Conservation (phyloP, 2,888 invertebrate species). For the Scaptomyza caliginosa region DNA sequence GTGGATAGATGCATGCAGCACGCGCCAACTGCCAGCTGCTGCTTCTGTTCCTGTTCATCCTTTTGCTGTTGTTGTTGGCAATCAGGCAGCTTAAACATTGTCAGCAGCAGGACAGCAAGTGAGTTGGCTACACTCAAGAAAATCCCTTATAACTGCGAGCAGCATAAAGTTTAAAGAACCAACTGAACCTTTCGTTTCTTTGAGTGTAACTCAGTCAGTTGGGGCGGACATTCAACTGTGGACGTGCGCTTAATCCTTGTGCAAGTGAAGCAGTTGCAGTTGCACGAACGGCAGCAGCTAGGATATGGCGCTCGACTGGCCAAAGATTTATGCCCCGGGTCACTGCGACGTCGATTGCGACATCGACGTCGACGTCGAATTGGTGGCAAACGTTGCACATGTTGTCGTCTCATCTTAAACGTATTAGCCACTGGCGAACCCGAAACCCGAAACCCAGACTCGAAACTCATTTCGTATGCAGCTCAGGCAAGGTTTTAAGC, state of each 20-base stretch:
- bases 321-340: slow-evolving; percentile 58
- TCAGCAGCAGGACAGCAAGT: slow-evolving; percentile 46
- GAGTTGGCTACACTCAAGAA: slow-evolving; percentile 24
- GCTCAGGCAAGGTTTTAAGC: slow-evolving; percentile 73
- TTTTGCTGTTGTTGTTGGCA: slow-evolving; percentile 25
- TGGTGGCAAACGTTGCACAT: slow-evolving; percentile 74
- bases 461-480: slow-evolving; percentile 72
- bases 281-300: slow-evolving; percentile 6
- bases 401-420: slow-evolving; percentile 80
- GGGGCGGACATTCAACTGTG: slow-evolving; percentile 42
- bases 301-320: slow-evolving; percentile 46
- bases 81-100: slow-evolving; percentile 69
- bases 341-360: slow-evolving; percentile 51
- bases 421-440: slow-evolving; percentile 64
- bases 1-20: slow-evolving; percentile 30
- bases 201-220: slow-evolving; percentile 24
- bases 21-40: slow-evolving; percentile 49
- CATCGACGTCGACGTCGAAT: slow-evolving; percentile 51
- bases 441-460: slow-evolving; percentile 7
- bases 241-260: slow-evolving; percentile 74
- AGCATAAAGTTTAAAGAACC: background rate
- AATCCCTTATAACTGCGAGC: background rate
- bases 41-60: slow-evolving; percentile 7
- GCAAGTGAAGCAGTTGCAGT: slow-evolving; percentile 28
- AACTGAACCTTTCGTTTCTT: too few relatives aligned